Evolutionary conservation across 1,140 invertebrate species (phyloP), one percentile per base, ranked within the genome.

Genomic region (Saccostrea glomerata): DNA sequence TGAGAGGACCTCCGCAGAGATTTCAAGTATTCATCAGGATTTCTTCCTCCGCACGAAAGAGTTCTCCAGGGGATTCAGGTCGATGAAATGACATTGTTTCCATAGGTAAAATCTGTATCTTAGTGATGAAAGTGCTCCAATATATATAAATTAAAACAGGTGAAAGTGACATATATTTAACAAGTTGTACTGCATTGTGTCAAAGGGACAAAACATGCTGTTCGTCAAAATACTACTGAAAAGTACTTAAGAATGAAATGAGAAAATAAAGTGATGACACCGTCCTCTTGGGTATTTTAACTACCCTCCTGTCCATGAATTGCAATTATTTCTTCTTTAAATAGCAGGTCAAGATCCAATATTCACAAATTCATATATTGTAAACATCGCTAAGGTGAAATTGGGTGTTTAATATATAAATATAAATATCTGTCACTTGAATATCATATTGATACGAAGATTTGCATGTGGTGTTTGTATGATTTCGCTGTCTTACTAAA

Each of bases 21-120:
- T 30, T 77, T 77, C 9, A 77, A 77, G 25, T 77, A 77, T 77
- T 77, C 70, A 77, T 25, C 23, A 77, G 11, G 30, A 77, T 77
- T 77, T 77, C 70, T 77, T 77, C 70, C 70, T 77, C 70, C 70
- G 70, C 70, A 36, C 70, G 70, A 30, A 77, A 77, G 70, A 77
- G 70, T 77, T 77, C 70, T 25, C 70, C 70, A 30, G 70, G 30
- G 70, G 70, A 77, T 77, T 30, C 30, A 15, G 70, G 70, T 25
- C 23, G 70, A 77, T 77, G 70, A 77, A 77, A 77, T 77, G 70
- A 77, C 70, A 77, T 77, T 23, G 70, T 25, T 77, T 13, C 70
- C 12, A 25, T 40, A 77, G 70, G 70, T 77, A 77, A 77, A 30
- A 77, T 77, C 15, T 25, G 11, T 77, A 77, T 30, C 25, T 17